Evolutionary conservation across 2,888 invertebrate genomes (phyloP).

Genomic region (Lepas anatifera): DNA sequence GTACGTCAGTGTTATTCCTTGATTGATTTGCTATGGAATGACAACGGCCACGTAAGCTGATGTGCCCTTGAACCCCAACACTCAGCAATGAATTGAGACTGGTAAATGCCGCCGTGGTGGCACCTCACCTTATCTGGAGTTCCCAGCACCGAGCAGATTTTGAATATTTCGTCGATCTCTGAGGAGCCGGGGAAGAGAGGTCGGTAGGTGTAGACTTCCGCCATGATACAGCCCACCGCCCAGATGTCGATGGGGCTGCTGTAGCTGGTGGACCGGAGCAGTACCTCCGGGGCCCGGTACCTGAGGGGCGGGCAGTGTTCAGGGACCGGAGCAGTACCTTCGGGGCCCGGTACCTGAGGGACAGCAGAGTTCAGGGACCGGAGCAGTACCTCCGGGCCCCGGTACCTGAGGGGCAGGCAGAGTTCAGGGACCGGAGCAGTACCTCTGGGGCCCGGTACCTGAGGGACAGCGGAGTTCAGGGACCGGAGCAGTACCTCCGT

Average conservation of each 20-base stretch:
- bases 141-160: constrained; percentile 83
- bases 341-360: background rate
- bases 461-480: too few species aligned
- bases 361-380: constrained; percentile 75
- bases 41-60: too few species aligned
- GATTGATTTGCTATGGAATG: too few species aligned
- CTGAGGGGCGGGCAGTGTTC: constrained; percentile 35
- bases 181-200: constrained; percentile 93
- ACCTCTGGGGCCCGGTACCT: too few species aligned
- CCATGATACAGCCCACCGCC: constrained; percentile 97
- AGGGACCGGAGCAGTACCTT: background rate
- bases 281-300: constrained; percentile 87
- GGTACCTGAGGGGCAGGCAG: too few species aligned
- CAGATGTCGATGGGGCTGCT: constrained; percentile 95
- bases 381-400: constrained; percentile 86
- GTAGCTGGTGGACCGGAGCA: constrained; percentile 89
- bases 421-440: too few species aligned
- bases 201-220: constrained; percentile 88
- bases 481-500: too few species aligned
- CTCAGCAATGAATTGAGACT: too few species aligned
- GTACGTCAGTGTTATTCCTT: too few species aligned
- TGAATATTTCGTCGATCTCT: constrained; percentile 92
- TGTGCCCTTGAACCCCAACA: too few species aligned
- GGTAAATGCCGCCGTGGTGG: too few species aligned
- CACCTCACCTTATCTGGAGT: constrained; percentile 74